Base-by-base conservation (phyloP, 2,113 vertebrate species). In the Probosciger aterrimus region DNA sequence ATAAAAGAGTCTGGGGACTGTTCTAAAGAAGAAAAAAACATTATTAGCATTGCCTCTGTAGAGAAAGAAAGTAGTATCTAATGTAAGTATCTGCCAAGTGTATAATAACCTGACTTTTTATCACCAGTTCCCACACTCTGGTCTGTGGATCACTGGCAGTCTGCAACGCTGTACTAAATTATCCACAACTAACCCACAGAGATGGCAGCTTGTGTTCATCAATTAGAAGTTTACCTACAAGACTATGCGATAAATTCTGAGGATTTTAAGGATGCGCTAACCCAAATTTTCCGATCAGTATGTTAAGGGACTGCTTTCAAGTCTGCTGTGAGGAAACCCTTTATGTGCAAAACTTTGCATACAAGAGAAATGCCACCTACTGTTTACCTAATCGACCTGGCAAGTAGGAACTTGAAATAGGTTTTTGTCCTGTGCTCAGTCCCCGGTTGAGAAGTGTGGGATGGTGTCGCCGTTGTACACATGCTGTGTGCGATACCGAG, bases 401-500 rank as follows among this genome's bases (percentile, higher is more conserved):
- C 18, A 92, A 64, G 2, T 12, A 64, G n/a, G 6, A 20, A n/a
- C n/a, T 41, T 20, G 39, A 82, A 76, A 64, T 7, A 12, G 22
- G 37, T 31, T 79, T 80, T 59, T 73, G 43, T 17, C 33, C n/a
- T 37, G 35, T 35, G 22, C n/a, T 37, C 7, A 53, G 18, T 5
- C 22, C 8, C 12, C 59, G 27, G 8, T 3, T 59, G 60, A 53
- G 39, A 31, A 52, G 31, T 33, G 55, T 64, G 35, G 11, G 23
- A n/a, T 2, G 19, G 33, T 18, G 73, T 69, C 14, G 53, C 17
- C 44, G 41, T 18, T 4, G 59, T 25, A 20, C 31, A 23, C 22
- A 0, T 1, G 11, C 7, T 11, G 59, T 5, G 22, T 9, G 0
- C 15, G 46, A 62, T 2, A 17, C 7, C 2, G 31, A 67, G 43